Evolutionary conservation across 2,113 vertebrate species (phyloP).

Genomic region (Pomatostomus ruficeps): DNA sequence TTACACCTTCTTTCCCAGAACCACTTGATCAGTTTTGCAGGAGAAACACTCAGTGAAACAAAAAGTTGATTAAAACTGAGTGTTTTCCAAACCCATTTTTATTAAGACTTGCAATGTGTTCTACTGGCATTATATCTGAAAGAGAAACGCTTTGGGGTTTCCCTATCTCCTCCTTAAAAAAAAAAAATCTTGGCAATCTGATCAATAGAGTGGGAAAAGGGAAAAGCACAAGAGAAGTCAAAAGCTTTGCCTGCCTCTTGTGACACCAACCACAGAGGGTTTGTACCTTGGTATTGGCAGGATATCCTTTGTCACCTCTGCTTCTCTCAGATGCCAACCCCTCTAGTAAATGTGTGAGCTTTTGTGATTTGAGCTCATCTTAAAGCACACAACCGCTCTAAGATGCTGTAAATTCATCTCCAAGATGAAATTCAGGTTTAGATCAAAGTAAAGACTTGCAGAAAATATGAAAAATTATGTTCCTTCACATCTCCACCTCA

Average conservation of each 20-base stretch:
- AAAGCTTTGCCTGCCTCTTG: not conserved
- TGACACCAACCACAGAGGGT: rapidly evolving
- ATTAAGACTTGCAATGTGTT: not conserved
- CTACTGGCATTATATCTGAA: not conserved
- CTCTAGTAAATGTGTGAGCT: not conserved
- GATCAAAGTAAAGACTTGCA: not conserved
- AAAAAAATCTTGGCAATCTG: not conserved
- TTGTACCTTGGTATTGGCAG: not conserved
- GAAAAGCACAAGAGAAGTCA: not conserved
- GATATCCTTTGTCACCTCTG: not conserved
- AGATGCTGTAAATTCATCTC: not conserved
- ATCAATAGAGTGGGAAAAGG: not conserved
- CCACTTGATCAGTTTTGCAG: not conserved
- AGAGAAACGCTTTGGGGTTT: not conserved
- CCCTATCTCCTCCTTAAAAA: not conserved
- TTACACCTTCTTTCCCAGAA: not conserved
- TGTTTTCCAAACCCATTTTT: not conserved
- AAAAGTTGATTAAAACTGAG: not conserved
- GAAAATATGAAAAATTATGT: not conserved
- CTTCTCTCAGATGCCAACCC: not conserved
- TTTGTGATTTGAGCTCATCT: not conserved
- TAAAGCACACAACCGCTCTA: not conserved
- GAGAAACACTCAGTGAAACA: not conserved
- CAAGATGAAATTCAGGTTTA: not conserved
- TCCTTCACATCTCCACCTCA: not conserved